Evolutionary conservation across 1,140 invertebrate species (phyloP).

Genomic region (Anthonomus grandis): DNA sequence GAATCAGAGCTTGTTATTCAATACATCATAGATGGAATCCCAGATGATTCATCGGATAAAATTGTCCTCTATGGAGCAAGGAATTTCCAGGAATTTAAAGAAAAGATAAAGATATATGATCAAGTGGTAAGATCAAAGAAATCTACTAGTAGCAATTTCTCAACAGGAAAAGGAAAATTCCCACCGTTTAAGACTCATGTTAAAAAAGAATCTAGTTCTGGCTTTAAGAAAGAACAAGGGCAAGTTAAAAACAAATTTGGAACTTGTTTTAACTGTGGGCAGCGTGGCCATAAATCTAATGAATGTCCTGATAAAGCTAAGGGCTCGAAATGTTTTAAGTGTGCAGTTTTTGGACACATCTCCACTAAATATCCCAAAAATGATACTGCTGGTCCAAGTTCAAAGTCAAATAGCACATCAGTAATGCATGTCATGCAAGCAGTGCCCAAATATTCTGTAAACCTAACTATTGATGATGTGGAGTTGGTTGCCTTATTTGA

Average conservation of each 20-base stretch:
- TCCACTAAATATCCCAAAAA: not conserved
- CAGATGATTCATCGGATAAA: constrained; percentile 16
- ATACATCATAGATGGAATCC: constrained; percentile 29
- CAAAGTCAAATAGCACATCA: not conserved
- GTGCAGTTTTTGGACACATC: constrained; percentile 9
- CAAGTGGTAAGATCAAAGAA: not conserved
- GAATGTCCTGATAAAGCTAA: constrained; percentile 9
- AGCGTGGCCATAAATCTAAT: constrained; percentile 8
- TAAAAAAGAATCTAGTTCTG: too few species aligned
- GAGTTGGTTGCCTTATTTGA: constrained; percentile 1
- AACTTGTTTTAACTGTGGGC: constrained; percentile 20
- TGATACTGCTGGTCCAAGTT: not conserved
- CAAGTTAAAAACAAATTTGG: not conserved
- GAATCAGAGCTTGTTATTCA: constrained; percentile 33
- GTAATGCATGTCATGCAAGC: not conserved
- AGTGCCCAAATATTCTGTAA: not conserved
- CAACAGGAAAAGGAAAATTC: too few species aligned
- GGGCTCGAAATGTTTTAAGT: constrained; percentile 16
- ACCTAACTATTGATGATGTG: not conserved
- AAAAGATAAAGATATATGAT: constrained; percentile 20
- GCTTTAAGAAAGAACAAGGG: too few species aligned
- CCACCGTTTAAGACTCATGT: too few species aligned
- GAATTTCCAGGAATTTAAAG: constrained; percentile 20
- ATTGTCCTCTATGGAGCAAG: constrained; percentile 21
- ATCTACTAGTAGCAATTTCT: too few species aligned